Evolutionary conservation across 2,113 vertebrate genomes (phyloP).

Genomic region (Megaceryle torquata): DNA sequence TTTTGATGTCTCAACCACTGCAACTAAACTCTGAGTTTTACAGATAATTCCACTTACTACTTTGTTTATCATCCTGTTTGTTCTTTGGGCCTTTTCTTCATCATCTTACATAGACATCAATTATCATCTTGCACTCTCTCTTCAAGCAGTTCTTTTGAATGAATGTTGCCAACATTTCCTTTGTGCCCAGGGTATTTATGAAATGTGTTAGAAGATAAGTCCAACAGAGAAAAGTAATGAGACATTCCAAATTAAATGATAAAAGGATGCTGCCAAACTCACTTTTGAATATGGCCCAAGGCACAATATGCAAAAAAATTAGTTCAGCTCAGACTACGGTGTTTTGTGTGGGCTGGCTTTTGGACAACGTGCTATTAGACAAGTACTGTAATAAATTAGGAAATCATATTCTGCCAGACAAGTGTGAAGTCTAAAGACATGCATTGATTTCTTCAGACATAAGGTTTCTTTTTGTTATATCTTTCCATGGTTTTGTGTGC

Average conservation of each 20-base stretch:
- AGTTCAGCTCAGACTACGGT: background rate
- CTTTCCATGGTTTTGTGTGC: background rate
- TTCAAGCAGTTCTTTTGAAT: background rate
- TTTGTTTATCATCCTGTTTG: background rate
- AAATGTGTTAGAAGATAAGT: background rate
- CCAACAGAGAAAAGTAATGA: background rate
- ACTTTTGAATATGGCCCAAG: background rate
- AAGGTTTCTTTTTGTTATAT: background rate
- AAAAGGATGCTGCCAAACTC: background rate
- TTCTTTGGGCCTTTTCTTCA: background rate
- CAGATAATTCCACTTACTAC: background rate
- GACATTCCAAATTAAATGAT: background rate
- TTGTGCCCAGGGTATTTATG: background rate
- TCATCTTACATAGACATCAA: background rate
- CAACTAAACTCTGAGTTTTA: background rate
- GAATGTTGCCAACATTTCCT: background rate
- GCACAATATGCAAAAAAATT: background rate
- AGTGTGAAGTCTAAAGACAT: background rate
- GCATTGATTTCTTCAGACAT: background rate
- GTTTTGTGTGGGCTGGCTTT: background rate
- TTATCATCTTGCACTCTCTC: background rate
- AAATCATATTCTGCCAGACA: background rate
- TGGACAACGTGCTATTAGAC: background rate
- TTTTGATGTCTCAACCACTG: background rate
- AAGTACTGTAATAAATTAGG: background rate